phyloP scores from a whole-genome alignment of 2,888 invertebrate genomes.

The Argynnis bischoffii region DNA sequence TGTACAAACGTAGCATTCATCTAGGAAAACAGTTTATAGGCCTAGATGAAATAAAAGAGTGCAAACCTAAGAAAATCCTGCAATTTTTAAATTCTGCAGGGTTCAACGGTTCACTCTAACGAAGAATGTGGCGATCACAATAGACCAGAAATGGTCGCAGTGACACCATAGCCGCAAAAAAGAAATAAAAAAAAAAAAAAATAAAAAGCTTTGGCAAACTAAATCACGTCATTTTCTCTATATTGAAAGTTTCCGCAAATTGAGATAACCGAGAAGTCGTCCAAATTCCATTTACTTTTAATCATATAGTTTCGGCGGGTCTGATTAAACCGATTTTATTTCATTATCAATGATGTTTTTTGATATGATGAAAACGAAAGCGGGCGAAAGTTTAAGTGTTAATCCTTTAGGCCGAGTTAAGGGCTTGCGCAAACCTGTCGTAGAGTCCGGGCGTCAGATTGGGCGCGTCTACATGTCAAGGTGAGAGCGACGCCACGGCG shows the following conservation, averaged over 20 bases:
- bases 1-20: too few species aligned
- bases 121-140: too few species aligned
- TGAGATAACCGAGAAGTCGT: slow-evolving; percentile 1
- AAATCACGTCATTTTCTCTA: slow-evolving; percentile 32
- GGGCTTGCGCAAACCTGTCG: slow-evolving; percentile 49
- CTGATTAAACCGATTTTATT: slow-evolving; percentile 1
- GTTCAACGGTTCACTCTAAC: too few species aligned
- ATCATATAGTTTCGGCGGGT: not conserved
- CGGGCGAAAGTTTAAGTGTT: slow-evolving; percentile 41
- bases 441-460: slow-evolving; percentile 54
- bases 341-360: slow-evolving; percentile 18
- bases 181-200: too few species aligned
- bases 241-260: slow-evolving; percentile 29
- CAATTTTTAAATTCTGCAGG: too few species aligned
- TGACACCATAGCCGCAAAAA: too few species aligned
- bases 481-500: slow-evolving; percentile 54
- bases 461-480: slow-evolving; percentile 50
- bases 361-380: slow-evolving; percentile 40
- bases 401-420: slow-evolving; percentile 42
- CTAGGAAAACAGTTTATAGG: too few species aligned
- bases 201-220: slow-evolving; percentile 35
- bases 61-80: too few species aligned
- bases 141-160: too few species aligned
- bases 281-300: not conserved
- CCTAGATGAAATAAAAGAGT: too few species aligned